Evolutionary conservation across 2,888 invertebrate species (phyloP).

Genomic region (Agonopterix alstromeriana): DNA sequence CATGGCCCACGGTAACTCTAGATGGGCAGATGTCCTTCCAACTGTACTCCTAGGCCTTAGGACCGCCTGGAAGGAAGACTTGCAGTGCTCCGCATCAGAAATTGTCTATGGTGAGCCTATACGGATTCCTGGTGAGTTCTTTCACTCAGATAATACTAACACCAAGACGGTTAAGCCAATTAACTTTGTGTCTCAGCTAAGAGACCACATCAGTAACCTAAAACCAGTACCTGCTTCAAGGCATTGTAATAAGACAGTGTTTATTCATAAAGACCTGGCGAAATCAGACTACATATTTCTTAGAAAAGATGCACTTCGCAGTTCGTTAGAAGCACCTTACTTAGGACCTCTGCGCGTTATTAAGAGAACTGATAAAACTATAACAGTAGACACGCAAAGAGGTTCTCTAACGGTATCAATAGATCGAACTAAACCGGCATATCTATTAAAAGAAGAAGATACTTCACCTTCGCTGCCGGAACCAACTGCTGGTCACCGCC

Average conservation of each 20-base stretch:
- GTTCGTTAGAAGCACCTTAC: no score
- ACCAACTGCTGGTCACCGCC: no score
- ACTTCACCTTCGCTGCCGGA: no score
- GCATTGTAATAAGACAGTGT: conserved; percentile 6
- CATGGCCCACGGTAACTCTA: conserved; percentile 24
- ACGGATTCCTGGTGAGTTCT: conserved; percentile 17
- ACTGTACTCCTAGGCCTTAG: conserved; percentile 18
- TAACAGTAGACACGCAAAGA: no score
- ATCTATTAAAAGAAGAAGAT: no score
- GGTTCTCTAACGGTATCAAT: no score
- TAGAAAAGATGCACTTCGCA: no score
- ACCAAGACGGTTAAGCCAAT: background rate
- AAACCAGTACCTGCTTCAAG: conserved; percentile 7
- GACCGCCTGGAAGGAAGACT: conserved; percentile 21
- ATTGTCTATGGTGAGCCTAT: conserved; percentile 16
- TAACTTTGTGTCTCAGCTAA: background rate
- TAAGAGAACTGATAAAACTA: no score
- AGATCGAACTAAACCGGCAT: no score
- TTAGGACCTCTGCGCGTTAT: no score
- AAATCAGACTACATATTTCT: no score
- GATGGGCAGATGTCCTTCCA: conserved; percentile 21
- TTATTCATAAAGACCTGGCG: conserved; percentile 13
- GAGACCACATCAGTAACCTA: background rate
- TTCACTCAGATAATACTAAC: background rate
- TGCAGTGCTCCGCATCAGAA: conserved; percentile 16